Conservation (phyloP, 2,888 invertebrate species). For the Stenoptilia bipunctidactyla region DNA sequence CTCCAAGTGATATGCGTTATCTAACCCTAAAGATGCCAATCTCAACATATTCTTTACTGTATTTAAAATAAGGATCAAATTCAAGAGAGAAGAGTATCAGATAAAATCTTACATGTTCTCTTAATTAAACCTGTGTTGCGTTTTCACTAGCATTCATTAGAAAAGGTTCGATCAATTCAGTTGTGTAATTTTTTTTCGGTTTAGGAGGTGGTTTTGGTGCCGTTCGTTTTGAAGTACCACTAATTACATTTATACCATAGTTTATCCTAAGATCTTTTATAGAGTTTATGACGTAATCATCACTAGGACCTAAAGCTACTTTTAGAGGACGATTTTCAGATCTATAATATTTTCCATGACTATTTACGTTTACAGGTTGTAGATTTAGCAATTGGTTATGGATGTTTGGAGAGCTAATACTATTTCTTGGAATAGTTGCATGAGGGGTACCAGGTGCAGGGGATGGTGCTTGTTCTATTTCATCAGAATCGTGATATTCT, state of each 20-base stretch:
- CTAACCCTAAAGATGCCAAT: too few species aligned
- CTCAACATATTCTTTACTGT: too few species aligned
- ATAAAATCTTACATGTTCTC: too few species aligned
- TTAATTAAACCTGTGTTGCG: slow-evolving; percentile 89
- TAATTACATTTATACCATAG: slow-evolving; percentile 29
- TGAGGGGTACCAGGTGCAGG: slow-evolving; percentile 67
- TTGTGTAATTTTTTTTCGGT: slow-evolving; percentile 78
- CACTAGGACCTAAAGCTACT: slow-evolving; percentile 45
- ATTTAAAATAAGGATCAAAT: too few species aligned
- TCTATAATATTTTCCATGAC: slow-evolving; percentile 13
- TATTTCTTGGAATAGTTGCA: slow-evolving; percentile 53
- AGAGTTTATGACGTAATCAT: slow-evolving; percentile 34
- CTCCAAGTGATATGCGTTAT: too few species aligned
- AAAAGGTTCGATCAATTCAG: slow-evolving; percentile 77
- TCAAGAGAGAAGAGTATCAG: too few species aligned
- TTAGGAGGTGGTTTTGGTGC: slow-evolving; percentile 86
- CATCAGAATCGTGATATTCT: slow-evolving; percentile 63
- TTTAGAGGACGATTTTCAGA: slow-evolving; percentile 45
- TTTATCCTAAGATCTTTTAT: slow-evolving; percentile 35
- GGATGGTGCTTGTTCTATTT: slow-evolving; percentile 56
- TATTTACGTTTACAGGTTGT: slow-evolving; percentile 34
- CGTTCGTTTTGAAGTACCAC: slow-evolving; percentile 57
- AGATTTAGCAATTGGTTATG: slow-evolving; percentile 58
- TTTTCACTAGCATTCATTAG: slow-evolving; percentile 87
- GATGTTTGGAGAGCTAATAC: slow-evolving; percentile 65